Conservation (phyloP, 2,113 vertebrate species). For the Proteles cristata region DNA sequence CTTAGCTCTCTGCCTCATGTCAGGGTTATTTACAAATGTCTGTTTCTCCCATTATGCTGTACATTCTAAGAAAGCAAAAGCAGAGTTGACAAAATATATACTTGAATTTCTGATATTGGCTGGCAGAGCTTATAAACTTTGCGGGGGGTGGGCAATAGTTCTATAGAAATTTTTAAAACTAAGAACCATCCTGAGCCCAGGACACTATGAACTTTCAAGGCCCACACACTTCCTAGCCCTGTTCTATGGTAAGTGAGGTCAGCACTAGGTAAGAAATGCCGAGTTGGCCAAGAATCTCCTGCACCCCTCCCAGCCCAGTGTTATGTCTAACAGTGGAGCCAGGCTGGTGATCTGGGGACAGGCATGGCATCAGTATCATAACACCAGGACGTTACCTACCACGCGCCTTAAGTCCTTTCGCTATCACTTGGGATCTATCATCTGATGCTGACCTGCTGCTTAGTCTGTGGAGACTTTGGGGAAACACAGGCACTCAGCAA, state of each 20-base stretch:
- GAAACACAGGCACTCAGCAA: background rate
- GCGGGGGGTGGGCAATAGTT: background rate
- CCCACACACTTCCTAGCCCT: background rate
- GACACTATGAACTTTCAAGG: slow-evolving; percentile 4
- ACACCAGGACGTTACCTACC: background rate
- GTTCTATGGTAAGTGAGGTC: slow-evolving; percentile 18
- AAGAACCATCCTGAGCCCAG: background rate
- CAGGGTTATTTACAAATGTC: slow-evolving; percentile 57
- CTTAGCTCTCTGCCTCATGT: slow-evolving; percentile 2
- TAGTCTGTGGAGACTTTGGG: background rate
- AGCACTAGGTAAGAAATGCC: slow-evolving; percentile 43
- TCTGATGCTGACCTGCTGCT: background rate
- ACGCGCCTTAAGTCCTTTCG: background rate
- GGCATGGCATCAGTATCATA: background rate
- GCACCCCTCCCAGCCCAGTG: background rate
- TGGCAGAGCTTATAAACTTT: background rate
- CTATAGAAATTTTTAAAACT: background rate
- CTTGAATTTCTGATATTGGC: background rate
- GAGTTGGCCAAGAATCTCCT: background rate
- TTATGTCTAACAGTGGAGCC: slow-evolving; percentile 48
- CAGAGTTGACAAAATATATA: slow-evolving; percentile 18
- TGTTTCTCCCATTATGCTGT: background rate
- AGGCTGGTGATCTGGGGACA: background rate
- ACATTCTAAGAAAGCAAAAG: slow-evolving; percentile 34
- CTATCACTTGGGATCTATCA: background rate